phyloP scores from a whole-genome alignment of 2,888 invertebrate genomes.

The Phengaris arion region DNA sequence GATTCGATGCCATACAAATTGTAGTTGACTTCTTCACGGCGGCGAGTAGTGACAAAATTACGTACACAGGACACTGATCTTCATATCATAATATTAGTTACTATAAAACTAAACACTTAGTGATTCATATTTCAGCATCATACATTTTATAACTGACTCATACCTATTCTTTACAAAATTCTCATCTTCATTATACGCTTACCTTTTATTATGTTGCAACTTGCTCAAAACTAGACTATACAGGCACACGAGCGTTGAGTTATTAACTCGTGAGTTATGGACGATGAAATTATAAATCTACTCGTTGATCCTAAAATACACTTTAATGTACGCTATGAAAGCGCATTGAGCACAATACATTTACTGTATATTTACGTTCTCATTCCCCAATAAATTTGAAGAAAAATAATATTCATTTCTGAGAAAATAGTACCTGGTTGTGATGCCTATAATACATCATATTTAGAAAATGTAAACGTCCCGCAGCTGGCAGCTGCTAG shows the following conservation, averaged over 20 bases:
- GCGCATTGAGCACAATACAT: neutral
- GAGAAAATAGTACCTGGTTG: no score
- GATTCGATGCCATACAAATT: no score
- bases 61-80: no score
- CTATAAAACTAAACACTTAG: no score
- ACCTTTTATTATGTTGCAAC: neutral
- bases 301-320: slow-evolving; percentile 4
- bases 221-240: neutral
- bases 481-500: no score
- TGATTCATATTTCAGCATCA: no score
- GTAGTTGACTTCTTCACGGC: no score
- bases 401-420: neutral
- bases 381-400: slow-evolving; percentile 20
- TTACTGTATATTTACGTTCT: neutral
- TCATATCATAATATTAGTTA: no score
- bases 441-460: no score
- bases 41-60: no score
- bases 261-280: neutral
- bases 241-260: neutral
- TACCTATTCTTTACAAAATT: neutral
- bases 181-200: neutral
- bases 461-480: no score
- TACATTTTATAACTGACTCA: no score
- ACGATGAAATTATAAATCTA: neutral
- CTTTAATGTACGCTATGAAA: neutral